Evolutionary conservation across 2,113 vertebrate species (phyloP).

Genomic region (Hylia prasina): DNA sequence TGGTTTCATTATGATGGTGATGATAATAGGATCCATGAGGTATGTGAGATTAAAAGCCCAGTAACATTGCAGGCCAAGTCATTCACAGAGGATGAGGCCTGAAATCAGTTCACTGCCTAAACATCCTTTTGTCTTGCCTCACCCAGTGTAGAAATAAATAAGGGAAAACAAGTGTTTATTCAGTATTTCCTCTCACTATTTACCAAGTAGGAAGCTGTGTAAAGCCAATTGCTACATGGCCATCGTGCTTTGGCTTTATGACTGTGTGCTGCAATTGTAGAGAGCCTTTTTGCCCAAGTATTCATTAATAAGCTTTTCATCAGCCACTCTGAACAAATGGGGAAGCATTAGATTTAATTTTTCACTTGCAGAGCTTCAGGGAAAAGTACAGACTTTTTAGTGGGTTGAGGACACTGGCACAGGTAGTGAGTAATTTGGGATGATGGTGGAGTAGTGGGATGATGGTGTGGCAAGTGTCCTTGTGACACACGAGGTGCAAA

Average conservation of each 20-base stretch:
- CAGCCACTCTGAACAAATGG: neutral
- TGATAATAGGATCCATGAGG: neutral
- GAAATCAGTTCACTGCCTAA: conserved; percentile 43
- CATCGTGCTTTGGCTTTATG: neutral
- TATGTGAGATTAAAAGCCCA: neutral
- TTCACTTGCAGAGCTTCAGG: neutral
- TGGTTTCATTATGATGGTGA: conserved; percentile 70
- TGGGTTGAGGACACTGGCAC: neutral
- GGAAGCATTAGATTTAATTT: neutral
- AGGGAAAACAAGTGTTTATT: conserved; percentile 56
- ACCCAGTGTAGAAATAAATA: conserved; percentile 56
- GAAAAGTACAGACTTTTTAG: neutral
- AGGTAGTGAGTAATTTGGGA: neutral
- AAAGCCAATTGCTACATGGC: neutral
- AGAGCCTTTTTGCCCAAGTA: neutral
- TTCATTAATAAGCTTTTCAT: neutral
- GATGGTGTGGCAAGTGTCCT: neutral
- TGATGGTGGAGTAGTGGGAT: neutral
- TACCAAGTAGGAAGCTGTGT: neutral
- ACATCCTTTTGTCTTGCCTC: conserved; percentile 56
- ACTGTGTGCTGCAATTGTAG: neutral
- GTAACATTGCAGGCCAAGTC: neutral
- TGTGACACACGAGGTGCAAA: neutral
- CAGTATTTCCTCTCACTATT: conserved; percentile 33
- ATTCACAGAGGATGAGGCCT: neutral